Evolutionary conservation across 2,113 vertebrate genomes (phyloP).

Genomic region (Motacilla tschutschensis): DNA sequence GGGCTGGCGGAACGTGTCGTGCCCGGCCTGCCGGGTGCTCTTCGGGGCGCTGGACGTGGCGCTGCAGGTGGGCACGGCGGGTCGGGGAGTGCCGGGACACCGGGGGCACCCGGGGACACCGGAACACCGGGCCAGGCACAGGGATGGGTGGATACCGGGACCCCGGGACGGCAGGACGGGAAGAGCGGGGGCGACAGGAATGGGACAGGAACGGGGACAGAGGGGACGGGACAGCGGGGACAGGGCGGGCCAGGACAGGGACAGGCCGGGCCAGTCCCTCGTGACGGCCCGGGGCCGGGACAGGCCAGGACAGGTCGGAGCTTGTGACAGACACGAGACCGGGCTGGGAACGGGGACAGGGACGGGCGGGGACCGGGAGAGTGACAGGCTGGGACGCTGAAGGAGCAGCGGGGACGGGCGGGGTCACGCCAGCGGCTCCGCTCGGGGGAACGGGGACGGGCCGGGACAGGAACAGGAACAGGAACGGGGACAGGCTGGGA

Average conservation of each 20-base stretch:
- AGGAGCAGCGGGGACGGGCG: not conserved
- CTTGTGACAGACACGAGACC: not conserved
- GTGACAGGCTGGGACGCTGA: not conserved
- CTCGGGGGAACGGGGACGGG: not conserved
- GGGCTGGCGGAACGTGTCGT: not conserved
- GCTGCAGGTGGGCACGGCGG: not conserved
- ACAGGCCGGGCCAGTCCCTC: not conserved
- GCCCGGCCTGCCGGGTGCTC: not conserved
- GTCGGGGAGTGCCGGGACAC: not conserved
- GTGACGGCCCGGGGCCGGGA: not conserved
- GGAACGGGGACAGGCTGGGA: not conserved
- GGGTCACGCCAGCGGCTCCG: not conserved
- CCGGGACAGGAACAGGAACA: not conserved
- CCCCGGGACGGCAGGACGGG: not conserved
- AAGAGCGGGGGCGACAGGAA: not conserved
- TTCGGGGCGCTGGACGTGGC: not conserved
- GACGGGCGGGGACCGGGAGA: not conserved
- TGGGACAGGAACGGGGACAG: no score
- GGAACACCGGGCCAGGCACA: no score
- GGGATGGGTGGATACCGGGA: not conserved
- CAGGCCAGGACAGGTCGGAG: not conserved
- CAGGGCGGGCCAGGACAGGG: no score
- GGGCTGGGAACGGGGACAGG: not conserved
- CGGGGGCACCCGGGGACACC: not conserved
- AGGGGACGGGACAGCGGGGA: no score